Percentiles rank a stretch among this genome's conserved stretches.
Conservation (phyloP, 1,140 invertebrate genomes). For the Drosophila varians region DNA sequence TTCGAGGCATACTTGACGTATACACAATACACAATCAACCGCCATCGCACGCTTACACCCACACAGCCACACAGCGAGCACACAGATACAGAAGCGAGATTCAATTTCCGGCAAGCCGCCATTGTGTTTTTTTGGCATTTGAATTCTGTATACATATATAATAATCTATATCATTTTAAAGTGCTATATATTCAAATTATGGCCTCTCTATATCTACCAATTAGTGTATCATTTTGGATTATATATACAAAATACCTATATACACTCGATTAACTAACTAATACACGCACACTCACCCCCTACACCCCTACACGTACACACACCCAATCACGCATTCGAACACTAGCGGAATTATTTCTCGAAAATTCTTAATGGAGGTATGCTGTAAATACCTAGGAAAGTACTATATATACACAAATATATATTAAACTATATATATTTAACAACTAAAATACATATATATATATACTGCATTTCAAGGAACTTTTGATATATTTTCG, state of each 20-base stretch:
- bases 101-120: slow-evolving; percentile 23
- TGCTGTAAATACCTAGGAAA: slow-evolving; percentile 51
- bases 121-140: slow-evolving; percentile 25
- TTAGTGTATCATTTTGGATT: slow-evolving; percentile 52
- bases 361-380: slow-evolving; percentile 47
- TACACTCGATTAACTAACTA: slow-evolving; percentile 32
- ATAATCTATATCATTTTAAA: slow-evolving; percentile 63
- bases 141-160: slow-evolving; percentile 22
- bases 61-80: slow-evolving; percentile 27
- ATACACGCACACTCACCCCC: slow-evolving; percentile 41
- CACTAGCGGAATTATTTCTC: slow-evolving; percentile 50
- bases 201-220: slow-evolving; percentile 47
- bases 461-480: slow-evolving; percentile 68
- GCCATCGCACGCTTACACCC: slow-evolving; percentile 37
- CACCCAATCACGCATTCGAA: slow-evolving; percentile 20
- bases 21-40: slow-evolving; percentile 79
- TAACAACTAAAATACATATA: slow-evolving; percentile 63
- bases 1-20: slow-evolving; percentile 76
- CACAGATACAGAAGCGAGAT: slow-evolving; percentile 36
- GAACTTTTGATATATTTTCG: slow-evolving; percentile 77
- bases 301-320: slow-evolving; percentile 11
- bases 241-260: slow-evolving; percentile 53
- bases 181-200: slow-evolving; percentile 50
- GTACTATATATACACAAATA: slow-evolving; percentile 50
- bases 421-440: slow-evolving; percentile 48